A percentile compares a stretch with the other conserved stretches of the same genome.
Evolutionary conservation across 2,888 invertebrate genomes (phyloP).

Genomic region (Glyphotaelius pellucidus): DNA sequence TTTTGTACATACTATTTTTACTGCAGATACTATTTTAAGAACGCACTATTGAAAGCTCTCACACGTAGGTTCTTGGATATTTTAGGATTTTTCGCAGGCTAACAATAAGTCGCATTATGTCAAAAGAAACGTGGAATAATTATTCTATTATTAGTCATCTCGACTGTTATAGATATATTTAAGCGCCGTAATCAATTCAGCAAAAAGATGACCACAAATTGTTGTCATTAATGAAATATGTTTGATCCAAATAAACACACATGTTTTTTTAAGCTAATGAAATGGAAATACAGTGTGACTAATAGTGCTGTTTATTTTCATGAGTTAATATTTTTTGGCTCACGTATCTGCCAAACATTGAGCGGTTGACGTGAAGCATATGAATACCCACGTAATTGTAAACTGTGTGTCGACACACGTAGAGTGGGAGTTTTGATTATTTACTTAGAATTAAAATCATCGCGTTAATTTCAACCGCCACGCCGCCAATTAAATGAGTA

Average conservation of each 20-base stretch:
- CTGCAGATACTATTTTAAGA: not conserved
- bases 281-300: not conserved
- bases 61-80: too few relatives aligned
- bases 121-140: too few relatives aligned
- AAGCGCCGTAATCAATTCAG: not conserved
- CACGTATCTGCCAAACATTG: constrained; percentile 2
- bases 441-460: not conserved
- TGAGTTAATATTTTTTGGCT: not conserved
- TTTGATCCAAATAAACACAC: not conserved
- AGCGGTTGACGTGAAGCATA: not conserved
- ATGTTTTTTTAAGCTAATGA: not conserved
- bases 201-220: not conserved
- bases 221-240: not conserved
- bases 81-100: too few relatives aligned
- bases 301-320: not conserved
- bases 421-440: not conserved
- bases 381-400: not conserved
- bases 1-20: not conserved
- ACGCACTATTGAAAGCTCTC: not conserved
- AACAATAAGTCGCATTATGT: not conserved
- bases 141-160: not conserved
- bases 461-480: not conserved
- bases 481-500: not conserved
- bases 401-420: not conserved
- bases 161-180: not conserved